Conservation (phyloP, 2,113 vertebrate species). For the Tapirus terrestris region DNA sequence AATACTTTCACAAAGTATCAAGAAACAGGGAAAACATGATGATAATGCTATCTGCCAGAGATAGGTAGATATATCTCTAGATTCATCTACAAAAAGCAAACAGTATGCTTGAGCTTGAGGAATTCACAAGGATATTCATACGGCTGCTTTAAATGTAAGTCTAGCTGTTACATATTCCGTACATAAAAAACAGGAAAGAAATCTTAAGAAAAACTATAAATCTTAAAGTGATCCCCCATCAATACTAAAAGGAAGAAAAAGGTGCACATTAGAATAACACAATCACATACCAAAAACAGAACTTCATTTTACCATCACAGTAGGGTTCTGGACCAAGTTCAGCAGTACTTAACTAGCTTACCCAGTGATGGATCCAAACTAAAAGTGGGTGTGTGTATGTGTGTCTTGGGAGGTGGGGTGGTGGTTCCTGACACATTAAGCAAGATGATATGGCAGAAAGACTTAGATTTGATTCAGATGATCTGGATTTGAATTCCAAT, state of each 20-base stretch:
- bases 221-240: background rate
- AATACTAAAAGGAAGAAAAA: background rate
- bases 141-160: background rate
- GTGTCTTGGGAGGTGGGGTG: background rate
- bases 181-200: background rate
- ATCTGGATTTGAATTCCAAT: background rate
- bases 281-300: background rate
- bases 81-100: background rate
- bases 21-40: background rate
- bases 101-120: fast-evolving
- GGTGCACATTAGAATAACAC: background rate
- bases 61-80: background rate
- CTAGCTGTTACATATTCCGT: background rate
- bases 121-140: background rate
- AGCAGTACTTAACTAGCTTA: background rate
- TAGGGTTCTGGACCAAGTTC: background rate
- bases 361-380: background rate
- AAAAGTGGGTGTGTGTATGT: too few species aligned
- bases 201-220: background rate
- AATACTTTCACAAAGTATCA: background rate
- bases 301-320: too few species aligned
- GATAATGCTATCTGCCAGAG: background rate
- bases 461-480: background rate
- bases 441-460: background rate
- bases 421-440: background rate